Percentiles rank a stretch among this genome's conserved stretches.
phyloP scores from a whole-genome alignment of 2,888 invertebrate species.

The Callyntrura sp. region DNA sequence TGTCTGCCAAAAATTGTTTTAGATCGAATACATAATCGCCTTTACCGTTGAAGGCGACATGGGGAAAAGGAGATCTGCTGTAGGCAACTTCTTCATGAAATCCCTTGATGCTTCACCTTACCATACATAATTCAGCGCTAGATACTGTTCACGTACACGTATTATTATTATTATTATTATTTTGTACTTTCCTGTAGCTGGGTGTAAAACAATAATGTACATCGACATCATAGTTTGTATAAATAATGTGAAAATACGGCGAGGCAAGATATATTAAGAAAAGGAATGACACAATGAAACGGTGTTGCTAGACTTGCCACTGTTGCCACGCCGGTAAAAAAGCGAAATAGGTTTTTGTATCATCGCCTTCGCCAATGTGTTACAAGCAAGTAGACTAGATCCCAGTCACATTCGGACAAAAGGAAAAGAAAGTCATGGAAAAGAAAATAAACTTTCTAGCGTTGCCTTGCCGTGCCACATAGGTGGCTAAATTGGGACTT shows the following conservation, averaged over 20 bases:
- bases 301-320: constrained; percentile 22
- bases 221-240: neutral
- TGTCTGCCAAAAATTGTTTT: neutral
- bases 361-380: constrained; percentile 1
- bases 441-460: constrained; percentile 67
- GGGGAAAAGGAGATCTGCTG: constrained; percentile 54
- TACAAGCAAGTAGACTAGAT: constrained; percentile 15
- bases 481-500: neutral
- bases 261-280: constrained; percentile 41
- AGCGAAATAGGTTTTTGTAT: constrained; percentile 9
- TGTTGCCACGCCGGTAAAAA: too few relatives aligned
- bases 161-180: neutral
- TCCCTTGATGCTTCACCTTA: constrained; percentile 61
- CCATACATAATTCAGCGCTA: constrained; percentile 60
- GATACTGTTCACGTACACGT: neutral
- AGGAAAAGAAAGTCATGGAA: constrained; percentile 19
- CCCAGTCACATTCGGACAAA: constrained; percentile 55
- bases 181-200: neutral
- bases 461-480: neutral
- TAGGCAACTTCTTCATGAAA: constrained; percentile 66
- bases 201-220: neutral
- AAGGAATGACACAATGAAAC: constrained; percentile 44
- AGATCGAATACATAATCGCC: neutral
- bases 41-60: neutral
- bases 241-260: neutral